Evolutionary conservation across 2,797 vertebrate species (phyloP).

Genomic region (Alca torda): DNA sequence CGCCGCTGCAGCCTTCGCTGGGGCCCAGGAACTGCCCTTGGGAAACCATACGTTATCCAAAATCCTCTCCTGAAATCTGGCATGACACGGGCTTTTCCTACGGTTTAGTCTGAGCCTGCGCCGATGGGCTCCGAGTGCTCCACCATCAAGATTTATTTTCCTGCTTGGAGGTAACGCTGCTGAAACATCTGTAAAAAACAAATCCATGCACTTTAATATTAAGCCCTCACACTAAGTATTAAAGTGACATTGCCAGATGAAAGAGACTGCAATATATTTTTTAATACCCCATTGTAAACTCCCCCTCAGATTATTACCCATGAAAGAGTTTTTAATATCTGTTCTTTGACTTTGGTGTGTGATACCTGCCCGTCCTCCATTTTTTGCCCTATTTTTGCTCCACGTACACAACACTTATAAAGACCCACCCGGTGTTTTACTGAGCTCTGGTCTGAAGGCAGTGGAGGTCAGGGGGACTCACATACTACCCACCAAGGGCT

Average conservation of each 20-base stretch:
- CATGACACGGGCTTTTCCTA: neutral
- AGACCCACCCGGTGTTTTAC: neutral
- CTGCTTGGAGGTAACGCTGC: neutral
- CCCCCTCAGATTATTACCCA: neutral
- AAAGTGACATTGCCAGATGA: neutral
- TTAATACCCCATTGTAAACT: neutral
- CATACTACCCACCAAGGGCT: accelerated
- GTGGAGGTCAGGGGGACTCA: accelerated
- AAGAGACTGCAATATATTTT: neutral
- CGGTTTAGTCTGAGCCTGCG: neutral
- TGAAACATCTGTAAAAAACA: constrained; percentile 25
- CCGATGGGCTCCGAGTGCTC: neutral
- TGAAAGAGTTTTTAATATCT: neutral
- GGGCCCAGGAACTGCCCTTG: neutral
- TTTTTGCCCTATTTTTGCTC: neutral
- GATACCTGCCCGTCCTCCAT: neutral
- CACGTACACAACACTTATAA: neutral
- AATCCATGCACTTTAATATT: neutral
- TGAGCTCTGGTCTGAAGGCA: neutral
- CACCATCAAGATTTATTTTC: neutral
- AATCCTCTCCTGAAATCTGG: neutral
- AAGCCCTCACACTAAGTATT: neutral
- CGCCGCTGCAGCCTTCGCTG: accelerated
- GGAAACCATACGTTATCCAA: neutral
- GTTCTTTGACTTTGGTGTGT: neutral